Evolutionary conservation across 1,140 invertebrate species (phyloP).

Genomic region (Pseudomyrmex sp.): DNA sequence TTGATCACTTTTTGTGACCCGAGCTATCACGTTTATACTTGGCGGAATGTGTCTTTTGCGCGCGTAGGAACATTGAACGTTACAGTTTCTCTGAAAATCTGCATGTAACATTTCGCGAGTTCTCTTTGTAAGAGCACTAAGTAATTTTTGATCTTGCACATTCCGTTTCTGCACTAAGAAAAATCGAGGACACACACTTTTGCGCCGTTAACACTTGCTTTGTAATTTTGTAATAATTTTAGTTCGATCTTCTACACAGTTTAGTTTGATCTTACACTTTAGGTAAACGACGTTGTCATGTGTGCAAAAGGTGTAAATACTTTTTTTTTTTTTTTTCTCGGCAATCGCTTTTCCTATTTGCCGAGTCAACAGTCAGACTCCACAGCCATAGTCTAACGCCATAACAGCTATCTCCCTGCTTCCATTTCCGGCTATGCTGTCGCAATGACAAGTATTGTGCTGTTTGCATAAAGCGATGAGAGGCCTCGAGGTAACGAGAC

Average conservation of each 20-base stretch:
- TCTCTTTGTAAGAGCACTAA: background rate
- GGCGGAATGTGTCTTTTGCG: conserved; percentile 9
- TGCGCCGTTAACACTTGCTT: background rate
- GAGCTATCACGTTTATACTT: conserved; percentile 22
- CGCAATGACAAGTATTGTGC: conserved; percentile 74
- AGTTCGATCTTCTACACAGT: background rate
- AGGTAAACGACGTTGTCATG: background rate
- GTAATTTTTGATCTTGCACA: background rate
- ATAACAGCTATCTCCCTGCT: conserved; percentile 71
- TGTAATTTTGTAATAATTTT: background rate
- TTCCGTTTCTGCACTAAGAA: background rate
- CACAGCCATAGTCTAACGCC: conserved; percentile 45
- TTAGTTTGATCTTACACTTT: no score
- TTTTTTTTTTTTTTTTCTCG: background rate
- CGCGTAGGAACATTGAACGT: background rate
- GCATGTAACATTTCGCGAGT: conserved; percentile 10
- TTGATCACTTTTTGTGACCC: conserved; percentile 29
- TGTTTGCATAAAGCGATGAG: conserved; percentile 74
- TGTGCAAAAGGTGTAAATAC: background rate
- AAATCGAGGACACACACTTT: background rate
- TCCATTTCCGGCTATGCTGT: conserved; percentile 72
- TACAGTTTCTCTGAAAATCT: conserved; percentile 1
- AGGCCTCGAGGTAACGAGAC: conserved; percentile 71
- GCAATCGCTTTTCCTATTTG: conserved; percentile 72
- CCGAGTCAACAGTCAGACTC: conserved; percentile 71